These are phyloP conservation scores for Dendroctonus ponderosae DNA, from an alignment of 1,140 invertebrate genomes.

Conservation along the genomic window DNA sequence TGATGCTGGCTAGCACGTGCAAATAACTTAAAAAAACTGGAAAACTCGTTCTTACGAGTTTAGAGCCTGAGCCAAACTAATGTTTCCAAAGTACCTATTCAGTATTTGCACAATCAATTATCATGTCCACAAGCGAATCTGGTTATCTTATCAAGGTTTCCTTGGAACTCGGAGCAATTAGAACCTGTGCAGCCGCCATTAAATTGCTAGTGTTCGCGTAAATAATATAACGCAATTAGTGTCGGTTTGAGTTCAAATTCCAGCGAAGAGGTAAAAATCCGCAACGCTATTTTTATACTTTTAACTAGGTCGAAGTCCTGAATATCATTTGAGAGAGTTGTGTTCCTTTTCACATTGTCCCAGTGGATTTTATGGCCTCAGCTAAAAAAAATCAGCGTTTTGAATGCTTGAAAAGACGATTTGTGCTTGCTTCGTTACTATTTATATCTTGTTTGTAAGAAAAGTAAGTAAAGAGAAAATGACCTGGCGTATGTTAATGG, in stretches of 20 bases:
- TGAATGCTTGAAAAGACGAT: conserved; percentile 25
- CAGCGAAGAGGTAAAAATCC: neutral
- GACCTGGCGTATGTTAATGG: conserved; percentile 53
- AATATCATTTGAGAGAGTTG: conserved; percentile 35
- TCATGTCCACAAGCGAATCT: no score
- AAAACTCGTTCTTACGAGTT: no score
- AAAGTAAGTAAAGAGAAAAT: conserved; percentile 51
- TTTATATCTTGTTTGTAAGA: conserved; percentile 51
- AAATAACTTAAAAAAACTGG: no score
- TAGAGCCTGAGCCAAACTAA: no score
- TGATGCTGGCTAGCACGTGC: no score
- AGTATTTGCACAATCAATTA: no score
- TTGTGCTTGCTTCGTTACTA: conserved; percentile 44
- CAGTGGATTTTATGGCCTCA: conserved; percentile 29
- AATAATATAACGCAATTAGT: no score
- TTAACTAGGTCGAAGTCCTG: conserved; percentile 41
- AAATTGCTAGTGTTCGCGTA: no score
- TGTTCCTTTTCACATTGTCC: conserved; percentile 27
- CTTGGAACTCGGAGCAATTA: no score
- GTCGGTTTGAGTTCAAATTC: neutral
- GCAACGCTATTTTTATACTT: conserved; percentile 21
- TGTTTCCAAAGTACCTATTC: no score
- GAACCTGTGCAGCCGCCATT: no score
- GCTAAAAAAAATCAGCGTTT: conserved; percentile 32
- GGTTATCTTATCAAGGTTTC: no score